Base-by-base conservation (phyloP, 2,797 vertebrate species). In the Eurystomus glaucurus region DNA sequence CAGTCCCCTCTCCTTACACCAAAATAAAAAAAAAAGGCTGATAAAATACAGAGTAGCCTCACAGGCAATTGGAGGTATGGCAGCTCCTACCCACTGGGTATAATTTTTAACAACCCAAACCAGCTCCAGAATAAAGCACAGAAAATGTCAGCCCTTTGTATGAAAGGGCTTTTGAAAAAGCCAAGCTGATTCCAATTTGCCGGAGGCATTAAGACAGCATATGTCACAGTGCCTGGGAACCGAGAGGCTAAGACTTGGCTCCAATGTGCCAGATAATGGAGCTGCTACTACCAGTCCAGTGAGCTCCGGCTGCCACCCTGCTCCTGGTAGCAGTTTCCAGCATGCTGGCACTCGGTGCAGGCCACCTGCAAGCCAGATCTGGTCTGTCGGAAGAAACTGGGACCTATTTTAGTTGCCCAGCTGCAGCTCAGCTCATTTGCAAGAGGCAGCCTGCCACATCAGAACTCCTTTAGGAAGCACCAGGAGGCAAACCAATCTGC, bases 121-220 rank as follows among this genome's bases (percentile, higher is more conserved):
- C 92, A 94, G 86, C 90, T 75, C 90, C 68, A 48, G 94, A 93
- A 96, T 54, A 95, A 97, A 97, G 95, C 94, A 77, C 33, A 93
- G 93, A 95, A 96, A 97, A 97, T 95, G 95, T 97, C 97, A 98
- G 92, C 93, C 95, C 74, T 97, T 97, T 97, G 96, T 97, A 96
- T 77, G 93, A 97, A 95, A 96, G 85, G 91, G 95, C 92, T 97
- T 96, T 96, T 96, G 95, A 95, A 96, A 96, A 90, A 95, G 96
- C 95, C 96, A 93, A 84, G 95, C 96, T 92, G 97, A 97, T 93
- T 96, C 94, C 95, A 96, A 79, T 95, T 92, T 97, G 97, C 97
- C 41, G 9, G 84, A 95, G 97, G 96, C 97, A 91, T 93, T 92
- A 93, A 97, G 96, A 93, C 96, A 97, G 97, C 97, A 97, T 96